A percentile compares a stretch with the other conserved stretches of the same genome.
These are phyloP conservation scores for Spialia ferax DNA, from an alignment of 2,888 invertebrate genomes.

Conservation along the genomic window DNA sequence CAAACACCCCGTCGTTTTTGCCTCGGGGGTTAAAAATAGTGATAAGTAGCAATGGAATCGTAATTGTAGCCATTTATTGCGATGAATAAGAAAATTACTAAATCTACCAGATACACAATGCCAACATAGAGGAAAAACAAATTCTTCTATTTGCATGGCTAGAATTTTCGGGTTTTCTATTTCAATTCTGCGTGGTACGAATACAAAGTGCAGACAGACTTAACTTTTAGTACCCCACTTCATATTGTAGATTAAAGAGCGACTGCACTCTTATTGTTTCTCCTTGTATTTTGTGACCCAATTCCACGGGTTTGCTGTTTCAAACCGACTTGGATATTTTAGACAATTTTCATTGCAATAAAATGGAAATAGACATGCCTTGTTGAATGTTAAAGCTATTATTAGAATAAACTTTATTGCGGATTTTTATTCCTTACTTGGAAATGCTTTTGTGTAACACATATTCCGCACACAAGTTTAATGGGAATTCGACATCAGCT, in stretches of 20 bases:
- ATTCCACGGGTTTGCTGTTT: conserved; percentile 26
- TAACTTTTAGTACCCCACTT: conserved; percentile 22
- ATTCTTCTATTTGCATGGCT: background rate
- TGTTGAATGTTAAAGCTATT: conserved; percentile 3
- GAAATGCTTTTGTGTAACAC: conserved; percentile 2
- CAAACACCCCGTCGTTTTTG: no score
- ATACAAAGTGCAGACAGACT: conserved; percentile 28
- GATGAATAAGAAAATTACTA: no score
- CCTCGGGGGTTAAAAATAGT: no score
- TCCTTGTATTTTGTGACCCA: conserved; percentile 36
- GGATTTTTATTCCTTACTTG: conserved; percentile 8
- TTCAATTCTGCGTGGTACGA: conserved; percentile 26
- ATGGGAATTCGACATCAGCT: background rate
- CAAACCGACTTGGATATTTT: conserved; percentile 24
- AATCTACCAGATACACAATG: background rate
- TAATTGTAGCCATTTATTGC: no score
- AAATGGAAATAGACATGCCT: conserved; percentile 18
- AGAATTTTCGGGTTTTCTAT: conserved; percentile 14
- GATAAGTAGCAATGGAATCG: no score
- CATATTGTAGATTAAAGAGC: conserved; percentile 20
- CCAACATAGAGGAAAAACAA: background rate
- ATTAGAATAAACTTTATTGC: conserved; percentile 2
- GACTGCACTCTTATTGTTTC: conserved; percentile 29
- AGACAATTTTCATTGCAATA: conserved; percentile 20
- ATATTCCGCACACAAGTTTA: background rate